Conservation (phyloP, 1,140 invertebrate genomes). For the Carcinoscorpius rotundicauda region DNA sequence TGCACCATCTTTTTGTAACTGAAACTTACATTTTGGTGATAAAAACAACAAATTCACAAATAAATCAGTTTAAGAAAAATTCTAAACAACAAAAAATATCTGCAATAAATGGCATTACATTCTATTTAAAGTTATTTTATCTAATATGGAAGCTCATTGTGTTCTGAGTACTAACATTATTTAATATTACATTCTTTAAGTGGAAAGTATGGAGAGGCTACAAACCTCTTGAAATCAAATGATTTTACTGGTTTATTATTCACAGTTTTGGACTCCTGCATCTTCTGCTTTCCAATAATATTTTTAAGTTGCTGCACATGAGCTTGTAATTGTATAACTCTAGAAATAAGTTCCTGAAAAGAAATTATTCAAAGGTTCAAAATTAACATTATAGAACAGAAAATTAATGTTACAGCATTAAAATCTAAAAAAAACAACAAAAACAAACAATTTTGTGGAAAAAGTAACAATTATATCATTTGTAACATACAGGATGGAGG, state of each 20-base stretch:
- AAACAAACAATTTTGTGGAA: too few relatives aligned
- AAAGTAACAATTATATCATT: too few relatives aligned
- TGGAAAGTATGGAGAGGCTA: neutral
- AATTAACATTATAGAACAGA: too few relatives aligned
- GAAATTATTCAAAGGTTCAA: neutral
- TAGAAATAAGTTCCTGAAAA: neutral
- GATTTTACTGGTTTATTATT: neutral
- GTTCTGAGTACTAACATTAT: too few relatives aligned
- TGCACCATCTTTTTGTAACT: too few relatives aligned
- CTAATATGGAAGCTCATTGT: too few relatives aligned
- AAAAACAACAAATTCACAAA: too few relatives aligned
- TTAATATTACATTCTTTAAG: neutral
- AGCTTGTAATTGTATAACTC: neutral
- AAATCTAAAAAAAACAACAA: too few relatives aligned
- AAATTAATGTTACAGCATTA: too few relatives aligned
- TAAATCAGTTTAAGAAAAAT: too few relatives aligned
- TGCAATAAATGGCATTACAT: neutral
- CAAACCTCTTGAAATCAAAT: constrained; percentile 1
- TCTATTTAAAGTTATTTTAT: neutral
- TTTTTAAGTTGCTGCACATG: neutral
- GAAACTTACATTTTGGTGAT: too few relatives aligned
- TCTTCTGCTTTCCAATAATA: neutral
- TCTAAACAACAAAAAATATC: neutral
- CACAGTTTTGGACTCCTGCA: neutral
- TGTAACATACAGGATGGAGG: too few relatives aligned